phyloP scores from a whole-genome alignment of 2,797 vertebrate genomes.

The Anniella stebbinsi region DNA sequence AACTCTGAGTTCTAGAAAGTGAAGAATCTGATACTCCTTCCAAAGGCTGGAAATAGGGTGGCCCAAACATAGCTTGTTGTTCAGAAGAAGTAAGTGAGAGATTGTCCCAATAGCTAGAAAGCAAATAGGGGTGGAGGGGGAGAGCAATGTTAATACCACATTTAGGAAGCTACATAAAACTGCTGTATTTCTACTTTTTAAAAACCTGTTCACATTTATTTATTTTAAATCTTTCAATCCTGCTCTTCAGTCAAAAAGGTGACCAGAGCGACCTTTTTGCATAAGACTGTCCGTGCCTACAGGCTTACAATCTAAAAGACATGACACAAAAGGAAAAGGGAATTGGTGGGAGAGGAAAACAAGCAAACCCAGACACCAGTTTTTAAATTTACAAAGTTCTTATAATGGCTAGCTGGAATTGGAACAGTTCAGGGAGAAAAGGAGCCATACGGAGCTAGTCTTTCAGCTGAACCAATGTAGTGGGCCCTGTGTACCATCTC shows the following conservation, averaged over 20 bases:
- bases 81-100: not conserved
- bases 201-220: not conserved
- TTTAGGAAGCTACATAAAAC: not conserved
- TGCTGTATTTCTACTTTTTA: not conserved
- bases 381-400: no score
- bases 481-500: no score
- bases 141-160: not conserved
- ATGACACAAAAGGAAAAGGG: not conserved
- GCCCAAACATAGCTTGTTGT: constrained; percentile 16
- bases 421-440: no score
- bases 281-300: not conserved
- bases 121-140: not conserved
- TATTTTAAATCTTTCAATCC: not conserved
- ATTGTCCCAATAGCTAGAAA: not conserved
- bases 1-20: constrained; percentile 41
- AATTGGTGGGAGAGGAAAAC: not conserved
- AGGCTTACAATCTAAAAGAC: not conserved
- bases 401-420: no score
- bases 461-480: no score
- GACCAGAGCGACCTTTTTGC: not conserved
- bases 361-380: no score
- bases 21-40: constrained; percentile 49
- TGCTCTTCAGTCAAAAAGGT: not conserved
- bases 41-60: constrained; percentile 40
- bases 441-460: no score